Base-by-base conservation (phyloP, 2,888 invertebrate species). In the Trachelus tabidus region DNA sequence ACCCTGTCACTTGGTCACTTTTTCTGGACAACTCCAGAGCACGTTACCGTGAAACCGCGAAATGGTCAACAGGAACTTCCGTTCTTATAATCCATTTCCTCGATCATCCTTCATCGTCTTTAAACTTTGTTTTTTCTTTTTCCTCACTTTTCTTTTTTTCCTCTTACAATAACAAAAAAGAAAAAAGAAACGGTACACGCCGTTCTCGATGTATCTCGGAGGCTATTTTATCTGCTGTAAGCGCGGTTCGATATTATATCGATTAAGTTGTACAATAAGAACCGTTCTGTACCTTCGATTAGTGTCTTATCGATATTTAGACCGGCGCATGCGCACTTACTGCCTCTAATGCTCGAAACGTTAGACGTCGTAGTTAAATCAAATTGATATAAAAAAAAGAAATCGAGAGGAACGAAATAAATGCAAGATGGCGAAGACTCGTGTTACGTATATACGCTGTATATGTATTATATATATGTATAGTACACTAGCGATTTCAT, bases 211-310 rank as follows among this genome's bases (percentile, higher is more conserved):
- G 11, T 69, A 69, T 15, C 69, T 69, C 75, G 77, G 80, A 81
- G 81, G 81, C 83, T 79, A 81, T 76, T 76, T 80, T 73, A 78
- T 76, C 79, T 73, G 77, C 77, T 77, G 78, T 77, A 79, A 81
- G 77, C 82, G 80, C 84, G 77, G 79, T 79, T 79, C 73, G 77
- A 82, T 82, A 77, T 35, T 15, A 79, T 40, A 77, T 69, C 69
- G 33, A 69, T 69, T 69, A 33, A 69, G 33, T 12, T 33, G 69
- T 69, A 69, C 31, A 69, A 33, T 31, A 69, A 69, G 30, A 69
- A 69, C 12, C 69, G 30, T 69, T 33, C 40, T 69, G 33, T 69
- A 12, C 69, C 11, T 30, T 69, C 12, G 69, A 69, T 69, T 33
- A 15, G 15, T 15, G 69, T 33, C 11, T 4, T 30, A 15, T 69